Percentiles rank a stretch among this genome's conserved stretches.
Conservation (phyloP, 37 sponge, comb jelly and placozoan genomes). For the Axinella damicornis region DNA sequence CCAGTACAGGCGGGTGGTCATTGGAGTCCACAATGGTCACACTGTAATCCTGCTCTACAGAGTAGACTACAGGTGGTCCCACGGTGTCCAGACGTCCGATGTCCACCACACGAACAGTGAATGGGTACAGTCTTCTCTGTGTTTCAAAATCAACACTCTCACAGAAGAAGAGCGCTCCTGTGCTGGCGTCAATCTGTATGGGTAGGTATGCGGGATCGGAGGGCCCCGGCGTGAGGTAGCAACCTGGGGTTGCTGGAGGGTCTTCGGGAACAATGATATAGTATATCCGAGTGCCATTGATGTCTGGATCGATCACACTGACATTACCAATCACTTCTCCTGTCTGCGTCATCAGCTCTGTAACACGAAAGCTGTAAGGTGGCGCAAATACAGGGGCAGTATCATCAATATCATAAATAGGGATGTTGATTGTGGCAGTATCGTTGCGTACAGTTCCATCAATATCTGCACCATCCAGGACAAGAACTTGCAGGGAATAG, state of each 20-base stretch:
- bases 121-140: background rate
- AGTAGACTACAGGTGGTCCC: background rate
- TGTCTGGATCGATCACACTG: slow-evolving; percentile 41
- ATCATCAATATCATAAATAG: slow-evolving; percentile 78
- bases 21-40: slow-evolving; percentile 65
- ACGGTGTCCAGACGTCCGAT: background rate
- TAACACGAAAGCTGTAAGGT: slow-evolving; percentile 39
- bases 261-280: slow-evolving; percentile 8
- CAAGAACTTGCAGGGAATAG: slow-evolving; percentile 49
- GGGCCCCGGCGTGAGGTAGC: background rate
- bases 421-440: slow-evolving; percentile 34
- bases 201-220: slow-evolving; percentile 23
- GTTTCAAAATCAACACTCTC: slow-evolving; percentile 41
- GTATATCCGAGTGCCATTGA: slow-evolving; percentile 13
- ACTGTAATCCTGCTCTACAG: background rate
- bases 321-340: slow-evolving; percentile 25
- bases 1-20: slow-evolving; percentile 61
- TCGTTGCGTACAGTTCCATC: slow-evolving; percentile 29
- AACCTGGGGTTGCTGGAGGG: slow-evolving; percentile 5
- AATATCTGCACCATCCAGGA: slow-evolving; percentile 46
- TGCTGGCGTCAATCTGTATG: slow-evolving; percentile 6
- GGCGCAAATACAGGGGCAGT: slow-evolving; percentile 49
- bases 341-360: slow-evolving; percentile 23
- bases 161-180: slow-evolving; percentile 60
- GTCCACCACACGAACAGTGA: background rate